Evolutionary conservation across 64 coral and sea anemone genomes (phyloP).

Genomic region (Montipora foliosa): DNA sequence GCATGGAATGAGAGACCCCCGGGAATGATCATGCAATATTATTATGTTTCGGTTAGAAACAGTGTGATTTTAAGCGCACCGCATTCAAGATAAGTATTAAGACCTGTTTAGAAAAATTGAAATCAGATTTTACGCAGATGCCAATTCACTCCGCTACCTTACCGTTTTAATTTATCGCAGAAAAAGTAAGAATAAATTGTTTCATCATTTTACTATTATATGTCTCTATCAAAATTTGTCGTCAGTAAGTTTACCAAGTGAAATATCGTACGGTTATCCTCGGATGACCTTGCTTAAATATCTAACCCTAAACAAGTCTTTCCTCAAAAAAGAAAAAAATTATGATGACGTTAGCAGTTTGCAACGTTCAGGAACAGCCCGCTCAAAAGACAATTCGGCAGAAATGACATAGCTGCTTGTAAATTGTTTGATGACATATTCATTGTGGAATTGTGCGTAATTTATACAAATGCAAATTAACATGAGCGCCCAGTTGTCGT

Average conservation of each 20-base stretch:
- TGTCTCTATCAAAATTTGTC: neutral
- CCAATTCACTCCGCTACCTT: neutral
- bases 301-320: slow-evolving; percentile 9
- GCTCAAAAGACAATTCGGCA: too few relatives aligned
- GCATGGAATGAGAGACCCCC: neutral
- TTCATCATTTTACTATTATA: neutral
- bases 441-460: slow-evolving; percentile 5
- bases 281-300: neutral
- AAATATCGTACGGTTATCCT: neutral
- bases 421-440: slow-evolving; percentile 22
- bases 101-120: slow-evolving; percentile 1
- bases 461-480: slow-evolving; percentile 11
- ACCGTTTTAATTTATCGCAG: slow-evolving; percentile 29
- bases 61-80: neutral
- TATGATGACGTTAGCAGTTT: neutral
- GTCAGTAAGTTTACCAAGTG: neutral
- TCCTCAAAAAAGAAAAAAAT: neutral
- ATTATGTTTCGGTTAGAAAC: neutral
- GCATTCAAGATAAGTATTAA: slow-evolving; percentile 27
- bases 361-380: neutral
- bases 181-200: slow-evolving; percentile 11
- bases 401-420: neutral
- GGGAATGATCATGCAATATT: neutral
- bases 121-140: slow-evolving; percentile 13
- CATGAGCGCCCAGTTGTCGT: neutral